Percentiles rank a stretch among this genome's conserved stretches.
phyloP scores from a whole-genome alignment of 92 coral and sea anemone species.

The Zoanthus solanderi region DNA sequence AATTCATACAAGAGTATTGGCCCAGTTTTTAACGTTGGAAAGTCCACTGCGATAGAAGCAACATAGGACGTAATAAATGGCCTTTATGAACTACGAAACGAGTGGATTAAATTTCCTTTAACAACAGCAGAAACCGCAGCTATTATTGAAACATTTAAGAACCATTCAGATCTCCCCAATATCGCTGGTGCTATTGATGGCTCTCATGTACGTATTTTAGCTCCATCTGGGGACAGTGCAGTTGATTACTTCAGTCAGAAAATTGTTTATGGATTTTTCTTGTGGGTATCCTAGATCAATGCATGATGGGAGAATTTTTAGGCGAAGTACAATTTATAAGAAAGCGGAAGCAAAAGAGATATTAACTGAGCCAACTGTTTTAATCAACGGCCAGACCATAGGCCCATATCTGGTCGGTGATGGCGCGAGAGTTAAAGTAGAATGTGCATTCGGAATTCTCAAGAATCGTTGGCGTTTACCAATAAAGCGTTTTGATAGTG shows the following conservation, averaged over 20 bases:
- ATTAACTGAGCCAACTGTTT: conserved; percentile 41
- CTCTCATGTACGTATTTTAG: conserved; percentile 31
- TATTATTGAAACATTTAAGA: conserved; percentile 28
- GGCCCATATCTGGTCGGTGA: conserved; percentile 42
- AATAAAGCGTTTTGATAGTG: conserved; percentile 59
- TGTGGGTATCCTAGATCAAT: conserved; percentile 32
- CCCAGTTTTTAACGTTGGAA: conserved; percentile 58
- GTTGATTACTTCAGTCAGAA: conserved; percentile 33
- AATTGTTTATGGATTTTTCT: conserved; percentile 37
- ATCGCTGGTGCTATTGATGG: conserved; percentile 44
- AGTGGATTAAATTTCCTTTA: conserved; percentile 24
- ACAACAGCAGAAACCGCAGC: conserved; percentile 23
- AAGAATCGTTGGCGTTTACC: conserved; percentile 64
- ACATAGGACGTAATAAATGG: conserved; percentile 27
- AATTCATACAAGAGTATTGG: conserved; percentile 58
- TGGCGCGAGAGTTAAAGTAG: conserved; percentile 46
- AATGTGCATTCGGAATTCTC: conserved; percentile 63
- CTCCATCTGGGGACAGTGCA: conserved; percentile 32
- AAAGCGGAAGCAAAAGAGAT: conserved; percentile 36
- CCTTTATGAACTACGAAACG: conserved; percentile 20
- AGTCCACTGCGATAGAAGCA: conserved; percentile 56
- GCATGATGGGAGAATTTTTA: conserved; percentile 21
- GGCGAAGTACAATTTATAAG: conserved; percentile 27
- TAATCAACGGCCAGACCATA: conserved; percentile 5
- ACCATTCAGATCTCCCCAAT: conserved; percentile 36